phyloP scores from a whole-genome alignment of 2,797 vertebrate species.

The Pipistrellus nathusii region DNA sequence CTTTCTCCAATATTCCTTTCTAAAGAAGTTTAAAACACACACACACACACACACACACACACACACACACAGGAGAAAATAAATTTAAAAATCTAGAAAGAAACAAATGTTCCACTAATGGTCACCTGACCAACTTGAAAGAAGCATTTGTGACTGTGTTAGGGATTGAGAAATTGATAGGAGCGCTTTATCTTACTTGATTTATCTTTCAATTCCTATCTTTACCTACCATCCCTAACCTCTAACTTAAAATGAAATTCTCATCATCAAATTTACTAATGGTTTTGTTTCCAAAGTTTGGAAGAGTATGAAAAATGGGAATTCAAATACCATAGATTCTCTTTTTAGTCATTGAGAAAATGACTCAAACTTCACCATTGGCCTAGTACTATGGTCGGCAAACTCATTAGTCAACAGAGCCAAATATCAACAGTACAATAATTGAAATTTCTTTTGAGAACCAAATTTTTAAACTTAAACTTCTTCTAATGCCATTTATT shows the following conservation, averaged over 20 bases:
- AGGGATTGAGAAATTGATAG: background rate
- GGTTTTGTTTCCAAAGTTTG: background rate
- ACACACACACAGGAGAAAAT: background rate
- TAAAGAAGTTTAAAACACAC: background rate
- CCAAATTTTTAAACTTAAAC: no score
- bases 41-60: no score
- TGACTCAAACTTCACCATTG: background rate
- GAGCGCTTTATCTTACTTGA: background rate
- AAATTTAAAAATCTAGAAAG: background rate
- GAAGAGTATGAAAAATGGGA: background rate
- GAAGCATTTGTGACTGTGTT: background rate
- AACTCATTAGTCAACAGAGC: no score
- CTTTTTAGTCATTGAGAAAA: background rate
- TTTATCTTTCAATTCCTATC: background rate
- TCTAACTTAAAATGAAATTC: background rate
- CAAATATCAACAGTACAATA: no score
- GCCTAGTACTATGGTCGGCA: no score
- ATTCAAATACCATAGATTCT: background rate
- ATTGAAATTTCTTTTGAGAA: no score
- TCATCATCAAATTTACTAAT: background rate
- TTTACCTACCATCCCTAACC: background rate
- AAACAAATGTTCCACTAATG: background rate
- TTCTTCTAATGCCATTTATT: no score
- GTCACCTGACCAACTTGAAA: background rate
- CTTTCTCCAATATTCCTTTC: constrained; percentile 19